Base-by-base conservation (phyloP, 2,797 vertebrate genomes). In the Rhadinocentrus ornatus region DNA sequence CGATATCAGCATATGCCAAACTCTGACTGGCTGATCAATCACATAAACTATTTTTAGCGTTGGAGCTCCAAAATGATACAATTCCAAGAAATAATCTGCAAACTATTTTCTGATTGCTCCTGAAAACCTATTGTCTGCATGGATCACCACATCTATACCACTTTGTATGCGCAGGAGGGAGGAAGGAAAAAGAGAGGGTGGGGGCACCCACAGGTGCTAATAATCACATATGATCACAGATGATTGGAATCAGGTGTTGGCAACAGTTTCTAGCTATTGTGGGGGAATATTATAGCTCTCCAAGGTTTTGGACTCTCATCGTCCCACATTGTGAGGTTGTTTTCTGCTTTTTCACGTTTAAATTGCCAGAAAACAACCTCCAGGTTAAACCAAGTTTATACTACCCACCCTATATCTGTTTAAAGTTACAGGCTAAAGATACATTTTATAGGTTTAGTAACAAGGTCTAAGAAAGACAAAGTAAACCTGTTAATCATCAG, bases 201-300 rank as follows among this genome's bases (percentile, higher is more conserved):
- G 58, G 62, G 20, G 4, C 52, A 62, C 59, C 59, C 86, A 82
- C 92, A 93, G 89, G 90, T 91, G 90, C 83, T 87, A 90, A 88
- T 88, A 91, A 93, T 92, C 89, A 91, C 82, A 89, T 79, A 81
- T 88, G 88, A 92, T 91, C 88, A 82, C 65, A 34, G 78, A 86
- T 89, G 88, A 92, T 92, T 91, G 89, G 84, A 88, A 77, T 89
- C 89, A 92, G 83, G 81, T 91, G 91, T 84, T 91, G 89, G 89
- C 88, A 80, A 60, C 72, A 61, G 71, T 76, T 84, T 61, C 55
- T 63, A 18, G 63, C 73, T 72, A 78, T 89, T 86, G 89, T 87
- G 80, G 69, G 71, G 78, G 71, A 74, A 88, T 86, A 82, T 82
- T 78, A 82, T 5, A 66, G 78, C 74, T 78, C 83, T 82, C 80